phyloP scores from a whole-genome alignment of 2,797 vertebrate genomes.

The Cephalopachus bancanus region DNA sequence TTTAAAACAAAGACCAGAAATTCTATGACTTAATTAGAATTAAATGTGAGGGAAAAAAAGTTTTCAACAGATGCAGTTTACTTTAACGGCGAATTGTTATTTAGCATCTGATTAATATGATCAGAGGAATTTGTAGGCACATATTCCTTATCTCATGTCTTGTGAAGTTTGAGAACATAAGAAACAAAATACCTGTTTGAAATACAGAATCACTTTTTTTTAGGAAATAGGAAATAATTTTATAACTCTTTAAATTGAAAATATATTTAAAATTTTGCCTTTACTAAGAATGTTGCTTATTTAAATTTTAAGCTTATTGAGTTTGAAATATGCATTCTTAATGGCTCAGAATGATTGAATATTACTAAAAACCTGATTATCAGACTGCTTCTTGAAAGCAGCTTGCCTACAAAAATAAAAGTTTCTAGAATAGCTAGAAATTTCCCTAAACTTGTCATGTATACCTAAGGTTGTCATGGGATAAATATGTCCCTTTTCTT shows the following conservation, averaged over 20 bases:
- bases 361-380: neutral
- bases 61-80: neutral
- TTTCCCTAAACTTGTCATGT: neutral
- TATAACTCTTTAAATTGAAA: constrained; percentile 15
- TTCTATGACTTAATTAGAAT: neutral
- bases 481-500: neutral
- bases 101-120: neutral
- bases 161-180: neutral
- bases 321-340: neutral
- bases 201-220: neutral
- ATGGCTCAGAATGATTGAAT: neutral
- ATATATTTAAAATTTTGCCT: constrained; percentile 18
- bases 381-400: neutral
- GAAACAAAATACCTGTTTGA: neutral
- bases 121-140: neutral
- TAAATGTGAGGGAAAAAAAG: neutral
- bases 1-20: constrained; percentile 48
- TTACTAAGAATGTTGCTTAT: neutral
- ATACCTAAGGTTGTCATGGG: neutral
- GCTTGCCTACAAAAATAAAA: neutral
- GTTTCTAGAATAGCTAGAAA: neutral
- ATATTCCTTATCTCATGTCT: neutral
- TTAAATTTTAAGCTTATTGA: constrained; percentile 17
- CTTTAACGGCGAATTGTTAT: neutral
- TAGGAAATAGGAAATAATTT: neutral